phyloP scores from a whole-genome alignment of 2,888 invertebrate species.

The Melieria picta region DNA sequence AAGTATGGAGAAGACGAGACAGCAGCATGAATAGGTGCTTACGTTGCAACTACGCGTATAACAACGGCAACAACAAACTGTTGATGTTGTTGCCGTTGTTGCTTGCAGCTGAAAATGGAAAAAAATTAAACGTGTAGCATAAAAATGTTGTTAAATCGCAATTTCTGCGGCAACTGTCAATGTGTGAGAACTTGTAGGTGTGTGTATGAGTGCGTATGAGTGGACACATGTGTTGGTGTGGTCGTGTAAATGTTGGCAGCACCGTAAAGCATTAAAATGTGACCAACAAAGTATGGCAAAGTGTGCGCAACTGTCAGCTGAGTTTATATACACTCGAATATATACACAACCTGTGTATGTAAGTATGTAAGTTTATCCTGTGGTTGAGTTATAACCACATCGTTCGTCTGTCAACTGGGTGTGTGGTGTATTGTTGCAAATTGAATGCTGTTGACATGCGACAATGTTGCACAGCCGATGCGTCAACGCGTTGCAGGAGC shows the following conservation, averaged over 20 bases:
- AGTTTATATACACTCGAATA: too few species aligned
- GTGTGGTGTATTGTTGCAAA: background rate
- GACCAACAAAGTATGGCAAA: constrained; percentile 27
- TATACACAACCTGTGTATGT: too few species aligned
- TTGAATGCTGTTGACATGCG: constrained; percentile 12
- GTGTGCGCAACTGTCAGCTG: background rate
- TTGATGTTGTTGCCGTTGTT: too few species aligned
- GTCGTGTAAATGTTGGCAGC: background rate
- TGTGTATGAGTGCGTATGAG: background rate
- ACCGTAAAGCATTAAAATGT: constrained; percentile 9
- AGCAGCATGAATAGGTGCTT: background rate
- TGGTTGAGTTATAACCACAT: constrained; percentile 25
- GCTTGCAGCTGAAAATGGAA: too few species aligned
- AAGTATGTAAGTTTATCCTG: too few species aligned
- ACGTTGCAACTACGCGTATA: too few species aligned
- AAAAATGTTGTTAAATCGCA: background rate
- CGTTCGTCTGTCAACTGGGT: constrained; percentile 3
- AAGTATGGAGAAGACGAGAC: constrained; percentile 28
- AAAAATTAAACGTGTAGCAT: too few species aligned
- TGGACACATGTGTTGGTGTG: background rate
- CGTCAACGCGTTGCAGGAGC: too few species aligned
- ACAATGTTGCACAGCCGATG: background rate
- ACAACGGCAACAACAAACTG: too few species aligned
- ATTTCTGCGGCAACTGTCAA: background rate
- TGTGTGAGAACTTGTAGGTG: background rate